Evolutionary conservation across 2,888 invertebrate species (phyloP).

Genomic region (Tortrix viridana): DNA sequence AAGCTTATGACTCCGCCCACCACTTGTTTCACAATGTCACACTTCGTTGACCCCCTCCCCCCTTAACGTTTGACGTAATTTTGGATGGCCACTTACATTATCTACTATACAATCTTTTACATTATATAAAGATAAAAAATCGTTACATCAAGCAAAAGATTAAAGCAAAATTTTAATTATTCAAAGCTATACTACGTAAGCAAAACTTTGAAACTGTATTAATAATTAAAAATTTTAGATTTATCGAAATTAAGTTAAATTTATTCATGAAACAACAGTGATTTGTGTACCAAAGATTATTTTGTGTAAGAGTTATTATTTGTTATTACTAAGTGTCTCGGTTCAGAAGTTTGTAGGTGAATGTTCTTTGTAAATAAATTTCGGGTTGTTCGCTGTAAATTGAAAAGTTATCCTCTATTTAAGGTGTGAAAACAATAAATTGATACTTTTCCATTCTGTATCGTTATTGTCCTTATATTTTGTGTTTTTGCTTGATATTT

Average conservation of each 20-base stretch:
- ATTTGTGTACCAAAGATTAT: conserved; percentile 61
- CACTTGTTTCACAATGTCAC: no score
- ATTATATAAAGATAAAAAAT: no score
- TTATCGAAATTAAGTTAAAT: conserved; percentile 37
- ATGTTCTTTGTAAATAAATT: conserved; percentile 38
- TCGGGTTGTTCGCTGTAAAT: conserved; percentile 16
- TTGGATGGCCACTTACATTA: no score
- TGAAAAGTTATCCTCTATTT: conserved; percentile 56
- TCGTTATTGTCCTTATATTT: conserved; percentile 46
- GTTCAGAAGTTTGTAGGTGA: conserved; percentile 4
- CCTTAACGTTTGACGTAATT: no score
- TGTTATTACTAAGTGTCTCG: conserved; percentile 2
- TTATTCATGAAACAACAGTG: conserved; percentile 52
- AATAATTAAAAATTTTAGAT: conserved; percentile 15
- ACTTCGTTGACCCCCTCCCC: no score
- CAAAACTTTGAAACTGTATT: conserved; percentile 13
- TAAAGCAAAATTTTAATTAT: background rate
- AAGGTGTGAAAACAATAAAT: conserved; percentile 76
- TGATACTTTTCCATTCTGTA: conserved; percentile 73
- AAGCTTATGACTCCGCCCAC: no score
- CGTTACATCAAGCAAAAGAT: background rate
- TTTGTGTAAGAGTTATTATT: conserved; percentile 37
- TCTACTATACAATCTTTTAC: no score
- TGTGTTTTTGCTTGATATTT: background rate
- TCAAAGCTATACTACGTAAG: background rate